Evolutionary conservation across 2,113 vertebrate genomes (phyloP), one percentile per base, ranked within the genome.

Genomic region (Barnardius zonarius): DNA sequence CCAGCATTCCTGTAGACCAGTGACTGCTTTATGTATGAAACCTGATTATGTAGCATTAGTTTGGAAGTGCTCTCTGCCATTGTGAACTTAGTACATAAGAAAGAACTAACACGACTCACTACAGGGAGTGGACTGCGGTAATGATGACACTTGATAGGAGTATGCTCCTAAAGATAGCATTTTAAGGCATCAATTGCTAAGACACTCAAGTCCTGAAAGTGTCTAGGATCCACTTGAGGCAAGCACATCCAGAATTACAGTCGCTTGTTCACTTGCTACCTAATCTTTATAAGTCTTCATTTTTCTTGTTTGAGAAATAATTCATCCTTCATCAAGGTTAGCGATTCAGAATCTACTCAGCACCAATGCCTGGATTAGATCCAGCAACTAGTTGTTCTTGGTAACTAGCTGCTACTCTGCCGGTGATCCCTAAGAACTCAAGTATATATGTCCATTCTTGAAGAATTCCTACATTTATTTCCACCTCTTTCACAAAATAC

Each of bases 171-270:
- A 92, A 86, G 93, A 73, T 25, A 90, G 85, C 54, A 88, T 90
- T 94, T 72, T 91, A 87, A 96, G 66, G 46, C 11, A 11, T 72
- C 89, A 91, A 51, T 70, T 90, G 48, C 67, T 93, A 79, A 91
- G 67, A 86, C 44, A 48, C 41, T 83, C 30, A 83, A 83, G 70
- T 83, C 59, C 59, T 44, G 39, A 49, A 57, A 78, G 17, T n/a
- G 19, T 63, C 72, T 88, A 54, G 59, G 55, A 70, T 52, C 31
- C 54, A 69, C 41, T 44, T 81, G 41, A 88, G 59, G 64, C 59
- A 88, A 43, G 24, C 69, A 49, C 52, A 80, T 54, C 22, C 79
- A 70, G 57, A 96, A 88, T 49, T 48, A 41, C 19, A 66, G 41
- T 70, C 13, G n/a, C 18, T 63, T 83, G 37, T 80, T 70, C 39